A percentile compares a stretch with the other conserved stretches of the same genome.
Evolutionary conservation across 2,888 invertebrate species (phyloP).

Genomic region (Smittia sp.): DNA sequence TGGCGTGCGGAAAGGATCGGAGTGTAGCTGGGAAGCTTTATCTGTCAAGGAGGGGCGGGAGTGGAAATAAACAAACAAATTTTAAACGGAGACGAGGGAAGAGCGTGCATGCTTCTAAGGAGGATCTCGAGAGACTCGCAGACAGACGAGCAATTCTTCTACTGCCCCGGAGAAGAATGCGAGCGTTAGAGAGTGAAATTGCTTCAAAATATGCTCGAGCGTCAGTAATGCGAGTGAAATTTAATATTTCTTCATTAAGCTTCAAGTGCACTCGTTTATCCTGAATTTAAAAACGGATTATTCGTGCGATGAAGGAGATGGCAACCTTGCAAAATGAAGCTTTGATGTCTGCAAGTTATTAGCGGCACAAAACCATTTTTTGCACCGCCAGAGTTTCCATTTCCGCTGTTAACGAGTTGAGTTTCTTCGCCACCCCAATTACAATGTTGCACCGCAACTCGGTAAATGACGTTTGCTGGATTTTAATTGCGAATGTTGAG

Average conservation of each 20-base stretch:
- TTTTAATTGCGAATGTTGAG: no score
- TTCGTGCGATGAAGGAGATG: background rate
- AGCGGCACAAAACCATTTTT: no score
- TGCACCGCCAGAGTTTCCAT: background rate
- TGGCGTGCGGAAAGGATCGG: background rate
- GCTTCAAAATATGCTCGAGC: background rate
- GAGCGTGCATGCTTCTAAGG: background rate
- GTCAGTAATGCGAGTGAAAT: conserved; percentile 2
- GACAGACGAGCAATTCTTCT: background rate
- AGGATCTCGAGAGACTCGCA: background rate
- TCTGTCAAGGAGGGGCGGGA: conserved; percentile 2
- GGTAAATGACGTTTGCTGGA: background rate
- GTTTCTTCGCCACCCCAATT: background rate
- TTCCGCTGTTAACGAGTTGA: background rate
- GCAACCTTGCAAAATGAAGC: background rate
- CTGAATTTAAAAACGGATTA: background rate
- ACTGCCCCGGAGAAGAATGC: background rate
- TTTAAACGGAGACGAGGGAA: background rate
- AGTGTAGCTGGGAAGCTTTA: background rate
- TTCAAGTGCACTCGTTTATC: background rate
- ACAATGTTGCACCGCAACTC: background rate
- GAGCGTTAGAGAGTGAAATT: conserved; percentile 22
- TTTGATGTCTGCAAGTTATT: background rate
- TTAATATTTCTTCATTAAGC: conserved; percentile 8
- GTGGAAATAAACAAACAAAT: conserved; percentile 26